Conservation (phyloP, 2,888 invertebrate species). For the Himalopsyche kuldschensis region DNA sequence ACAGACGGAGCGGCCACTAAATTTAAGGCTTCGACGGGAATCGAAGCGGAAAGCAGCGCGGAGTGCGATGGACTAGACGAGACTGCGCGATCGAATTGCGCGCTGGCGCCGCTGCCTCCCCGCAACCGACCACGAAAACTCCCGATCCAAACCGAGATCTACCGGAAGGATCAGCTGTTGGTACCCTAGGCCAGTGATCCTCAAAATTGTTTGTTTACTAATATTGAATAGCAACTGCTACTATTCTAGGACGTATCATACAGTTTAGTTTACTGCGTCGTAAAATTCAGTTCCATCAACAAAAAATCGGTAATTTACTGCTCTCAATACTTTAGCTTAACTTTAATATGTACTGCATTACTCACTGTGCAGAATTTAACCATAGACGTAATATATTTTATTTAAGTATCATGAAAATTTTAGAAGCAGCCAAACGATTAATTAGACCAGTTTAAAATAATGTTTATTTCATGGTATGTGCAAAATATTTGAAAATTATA, state of each 20-base stretch:
- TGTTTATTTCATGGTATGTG: too few species aligned
- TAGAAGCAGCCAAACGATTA: too few species aligned
- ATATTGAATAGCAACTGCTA: background rate
- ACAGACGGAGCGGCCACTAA: background rate
- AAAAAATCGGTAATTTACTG: too few species aligned
- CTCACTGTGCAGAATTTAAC: too few species aligned
- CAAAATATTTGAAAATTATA: too few species aligned
- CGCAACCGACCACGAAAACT: background rate
- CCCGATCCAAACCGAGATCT: background rate
- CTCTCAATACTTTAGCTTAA: too few species aligned
- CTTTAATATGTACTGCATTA: too few species aligned
- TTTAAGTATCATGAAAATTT: too few species aligned
- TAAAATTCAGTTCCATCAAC: too few species aligned
- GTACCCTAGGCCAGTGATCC: background rate
- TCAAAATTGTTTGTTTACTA: background rate
- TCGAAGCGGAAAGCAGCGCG: background rate
- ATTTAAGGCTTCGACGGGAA: background rate
- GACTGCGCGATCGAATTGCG: background rate
- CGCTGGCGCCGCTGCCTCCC: background rate
- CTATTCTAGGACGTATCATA: background rate
- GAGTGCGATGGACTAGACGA: background rate
- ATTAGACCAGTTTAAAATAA: too few species aligned
- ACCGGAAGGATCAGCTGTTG: background rate
- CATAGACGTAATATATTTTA: too few species aligned
- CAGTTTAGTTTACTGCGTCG: too few species aligned